phyloP scores from a whole-genome alignment of 2,113 vertebrate genomes.

The Zosterops lateralis region DNA sequence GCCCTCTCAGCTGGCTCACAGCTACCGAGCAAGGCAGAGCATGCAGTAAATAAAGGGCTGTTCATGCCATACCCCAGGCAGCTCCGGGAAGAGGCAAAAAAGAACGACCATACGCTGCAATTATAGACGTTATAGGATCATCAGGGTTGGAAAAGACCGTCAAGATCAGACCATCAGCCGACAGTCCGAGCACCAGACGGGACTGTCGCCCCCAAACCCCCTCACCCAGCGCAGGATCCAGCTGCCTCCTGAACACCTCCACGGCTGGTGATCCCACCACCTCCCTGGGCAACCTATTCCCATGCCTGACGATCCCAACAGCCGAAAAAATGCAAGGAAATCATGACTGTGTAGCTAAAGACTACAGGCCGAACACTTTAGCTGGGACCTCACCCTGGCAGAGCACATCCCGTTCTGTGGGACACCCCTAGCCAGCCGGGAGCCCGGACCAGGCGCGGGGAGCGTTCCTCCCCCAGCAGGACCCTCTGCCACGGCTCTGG shows the following conservation, averaged over 20 bases:
- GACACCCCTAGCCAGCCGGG: fast-evolving
- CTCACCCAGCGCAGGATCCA: neutral
- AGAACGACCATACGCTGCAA: fast-evolving
- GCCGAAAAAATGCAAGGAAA: fast-evolving
- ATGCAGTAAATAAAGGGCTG: neutral
- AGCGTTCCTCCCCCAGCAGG: fast-evolving
- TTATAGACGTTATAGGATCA: fast-evolving
- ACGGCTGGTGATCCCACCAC: neutral
- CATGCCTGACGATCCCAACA: neutral
- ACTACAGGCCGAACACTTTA: fast-evolving
- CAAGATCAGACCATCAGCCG: neutral
- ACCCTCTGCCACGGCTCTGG: fast-evolving
- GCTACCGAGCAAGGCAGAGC: too few species aligned
- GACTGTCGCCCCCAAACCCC: neutral
- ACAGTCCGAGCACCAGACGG: neutral
- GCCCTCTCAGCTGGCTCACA: neutral
- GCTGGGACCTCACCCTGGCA: neutral
- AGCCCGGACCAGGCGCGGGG: fast-evolving
- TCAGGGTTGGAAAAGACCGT: neutral
- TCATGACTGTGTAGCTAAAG: fast-evolving
- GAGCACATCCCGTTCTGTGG: fast-evolving
- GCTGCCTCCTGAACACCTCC: neutral
- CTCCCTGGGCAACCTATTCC: neutral
- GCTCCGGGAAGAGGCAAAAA: fast-evolving
- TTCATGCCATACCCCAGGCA: too few species aligned